Evolutionary conservation across 2,113 vertebrate genomes (phyloP), one percentile per base, ranked within the genome.

Genomic region (Leptodactylus fuscus): DNA sequence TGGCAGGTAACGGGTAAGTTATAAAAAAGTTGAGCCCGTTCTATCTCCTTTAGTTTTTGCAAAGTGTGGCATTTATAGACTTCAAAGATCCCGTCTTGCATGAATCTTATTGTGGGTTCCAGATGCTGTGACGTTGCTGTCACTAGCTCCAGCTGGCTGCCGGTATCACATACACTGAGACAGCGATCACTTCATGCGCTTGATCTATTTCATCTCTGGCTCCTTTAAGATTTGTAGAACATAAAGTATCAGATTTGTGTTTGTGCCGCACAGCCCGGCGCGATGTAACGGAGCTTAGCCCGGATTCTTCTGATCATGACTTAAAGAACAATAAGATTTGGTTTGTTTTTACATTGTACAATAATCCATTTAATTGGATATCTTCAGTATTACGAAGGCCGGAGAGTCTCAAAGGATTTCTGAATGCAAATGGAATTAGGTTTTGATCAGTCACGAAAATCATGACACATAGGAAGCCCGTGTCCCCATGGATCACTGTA

Each of bases 301-400:
- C n/a, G 75, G 75, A 78, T 78, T 78, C 74, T 55, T 55, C 29
- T 78, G 75, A 78, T 78, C 49, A 78, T 55, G 29, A 78, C 75
- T 34, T 53, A 29, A 77, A 53, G 75, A 78, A 36, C 32, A 78
- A 77, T 36, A 55, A 49, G 12, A 18, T 32, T 75, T 76, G 7
- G 27, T 76, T 76, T 51, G 46, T 22, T 77, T 49, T 53, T 77
- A 53, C 48, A 53, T 34, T 53, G 27, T 53, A 22, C 74, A 53
- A 77, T 77, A 77, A 77, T 77, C 46, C 74, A 53, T 51, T 53
- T 77, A 77, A 51, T 77, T 77, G 75, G 49, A 73, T 69, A 73
- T 73, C 22, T 73, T 44, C 70, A 46, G 70, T 46, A 73, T 73
- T 46, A 24, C 38, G 44, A 44, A 44, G 38, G 44, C 0, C 34